Percentiles rank a stretch among this genome's conserved stretches.
Evolutionary conservation across 2,113 vertebrate genomes (phyloP).

Genomic region (Eonycteris spelaea): DNA sequence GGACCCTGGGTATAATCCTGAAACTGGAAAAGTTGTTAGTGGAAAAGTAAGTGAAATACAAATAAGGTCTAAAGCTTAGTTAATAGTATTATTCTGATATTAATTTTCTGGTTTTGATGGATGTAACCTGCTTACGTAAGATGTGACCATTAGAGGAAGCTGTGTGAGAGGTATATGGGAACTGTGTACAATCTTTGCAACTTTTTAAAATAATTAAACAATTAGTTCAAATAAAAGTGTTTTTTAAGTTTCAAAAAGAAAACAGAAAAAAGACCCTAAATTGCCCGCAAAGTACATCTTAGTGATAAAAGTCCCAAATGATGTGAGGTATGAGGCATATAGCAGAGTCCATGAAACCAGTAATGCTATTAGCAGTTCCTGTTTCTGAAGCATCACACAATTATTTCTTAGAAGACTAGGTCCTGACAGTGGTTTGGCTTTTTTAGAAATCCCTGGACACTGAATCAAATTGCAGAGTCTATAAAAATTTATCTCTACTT

Average conservation of each 20-base stretch:
- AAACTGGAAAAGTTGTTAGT: background rate
- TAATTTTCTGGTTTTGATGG: background rate
- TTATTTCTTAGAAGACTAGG: background rate
- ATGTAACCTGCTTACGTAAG: background rate
- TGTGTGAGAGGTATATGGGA: background rate
- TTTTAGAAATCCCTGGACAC: background rate
- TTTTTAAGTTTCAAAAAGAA: background rate
- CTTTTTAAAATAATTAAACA: background rate
- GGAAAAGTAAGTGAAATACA: background rate
- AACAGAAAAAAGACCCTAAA: background rate
- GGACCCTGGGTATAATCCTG: background rate
- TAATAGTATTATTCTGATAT: background rate
- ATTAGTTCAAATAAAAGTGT: background rate
- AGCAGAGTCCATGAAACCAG: background rate
- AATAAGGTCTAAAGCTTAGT: background rate
- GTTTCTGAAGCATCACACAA: background rate
- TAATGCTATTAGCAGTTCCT: background rate
- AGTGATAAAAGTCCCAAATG: background rate
- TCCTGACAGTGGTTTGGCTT: background rate
- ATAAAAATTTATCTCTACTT: background rate
- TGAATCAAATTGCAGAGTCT: slow-evolving; percentile 1
- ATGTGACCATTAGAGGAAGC: background rate
- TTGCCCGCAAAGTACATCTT: background rate
- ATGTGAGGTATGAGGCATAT: background rate
- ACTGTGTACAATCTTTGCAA: background rate